Conservation (phyloP, 1,140 invertebrate species). For the Trichogramma pretiosum region DNA sequence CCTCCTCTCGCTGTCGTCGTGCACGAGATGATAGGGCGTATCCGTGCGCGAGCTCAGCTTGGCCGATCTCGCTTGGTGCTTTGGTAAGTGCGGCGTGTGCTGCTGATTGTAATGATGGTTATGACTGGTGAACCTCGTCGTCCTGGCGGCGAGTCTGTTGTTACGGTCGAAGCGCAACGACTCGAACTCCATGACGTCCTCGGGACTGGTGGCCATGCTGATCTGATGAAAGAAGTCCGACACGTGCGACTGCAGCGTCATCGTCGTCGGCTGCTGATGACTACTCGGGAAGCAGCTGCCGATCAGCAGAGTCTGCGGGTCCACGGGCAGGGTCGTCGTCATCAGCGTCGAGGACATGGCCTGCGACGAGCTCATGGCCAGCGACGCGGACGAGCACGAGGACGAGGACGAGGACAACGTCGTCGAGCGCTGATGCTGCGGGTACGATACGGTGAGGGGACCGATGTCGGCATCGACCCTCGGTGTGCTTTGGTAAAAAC, state of each 20-base stretch:
- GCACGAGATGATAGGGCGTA: too few relatives aligned
- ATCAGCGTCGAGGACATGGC: too few relatives aligned
- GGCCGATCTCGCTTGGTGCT: too few relatives aligned
- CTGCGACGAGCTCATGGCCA: too few relatives aligned
- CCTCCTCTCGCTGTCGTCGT: too few relatives aligned
- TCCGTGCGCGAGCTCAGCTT: neutral
- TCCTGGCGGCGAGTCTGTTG: too few relatives aligned
- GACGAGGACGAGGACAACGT: constrained; percentile 14
- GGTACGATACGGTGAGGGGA: constrained; percentile 27
- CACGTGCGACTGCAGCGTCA: constrained; percentile 42
- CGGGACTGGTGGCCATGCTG: constrained; percentile 44
- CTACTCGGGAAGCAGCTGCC: constrained; percentile 35
- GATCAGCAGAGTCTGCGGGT: constrained; percentile 27
- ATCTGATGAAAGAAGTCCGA: constrained; percentile 50
- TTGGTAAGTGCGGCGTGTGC: too few relatives aligned
- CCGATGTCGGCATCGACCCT: constrained; percentile 41
- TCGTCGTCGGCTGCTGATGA: constrained; percentile 35
- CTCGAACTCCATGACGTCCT: constrained; percentile 41
- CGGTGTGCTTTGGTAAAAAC: constrained; percentile 42
- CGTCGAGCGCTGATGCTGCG: constrained; percentile 4
- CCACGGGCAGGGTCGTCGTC: constrained; percentile 29
- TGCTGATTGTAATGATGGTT: too few relatives aligned
- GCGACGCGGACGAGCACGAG: neutral
- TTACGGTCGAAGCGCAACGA: constrained; percentile 27
- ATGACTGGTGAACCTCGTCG: neutral